Conservation (phyloP, 1,140 invertebrate species). For the Protaetia brevitarsis region DNA sequence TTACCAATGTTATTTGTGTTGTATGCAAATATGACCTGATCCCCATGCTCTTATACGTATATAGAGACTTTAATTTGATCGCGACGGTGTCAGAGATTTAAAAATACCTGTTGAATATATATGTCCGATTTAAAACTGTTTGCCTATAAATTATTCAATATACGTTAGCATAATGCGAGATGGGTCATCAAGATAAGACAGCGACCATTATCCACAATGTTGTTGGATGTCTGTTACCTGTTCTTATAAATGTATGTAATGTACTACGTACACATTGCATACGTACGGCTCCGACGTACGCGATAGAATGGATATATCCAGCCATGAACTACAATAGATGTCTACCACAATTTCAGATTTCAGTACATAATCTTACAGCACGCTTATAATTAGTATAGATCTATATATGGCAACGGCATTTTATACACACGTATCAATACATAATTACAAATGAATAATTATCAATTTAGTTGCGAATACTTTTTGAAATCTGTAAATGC, state of each 20-base stretch:
- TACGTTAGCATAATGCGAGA: conserved; percentile 8
- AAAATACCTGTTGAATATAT: conserved; percentile 15
- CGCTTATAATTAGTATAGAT: neutral
- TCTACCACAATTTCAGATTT: neutral
- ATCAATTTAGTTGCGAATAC: neutral
- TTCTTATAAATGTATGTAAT: neutral
- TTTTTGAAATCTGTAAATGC: neutral
- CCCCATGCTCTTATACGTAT: neutral
- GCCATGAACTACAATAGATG: neutral
- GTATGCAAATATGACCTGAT: neutral
- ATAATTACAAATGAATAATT: neutral
- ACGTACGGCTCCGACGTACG: neutral
- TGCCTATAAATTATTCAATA: conserved; percentile 18
- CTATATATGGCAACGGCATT: neutral
- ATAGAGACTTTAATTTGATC: conserved; percentile 1
- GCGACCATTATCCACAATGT: conserved; percentile 3
- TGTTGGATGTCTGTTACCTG: neutral
- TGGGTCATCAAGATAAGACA: conserved; percentile 10
- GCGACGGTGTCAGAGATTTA: conserved; percentile 8
- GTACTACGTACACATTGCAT: neutral
- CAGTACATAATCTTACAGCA: neutral
- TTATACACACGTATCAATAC: neutral
- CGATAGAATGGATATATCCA: neutral
- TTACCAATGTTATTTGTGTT: neutral
- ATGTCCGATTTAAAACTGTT: conserved; percentile 10